Evolutionary conservation across 2,888 invertebrate species (phyloP).

Genomic region (Noctua fimbriata): DNA sequence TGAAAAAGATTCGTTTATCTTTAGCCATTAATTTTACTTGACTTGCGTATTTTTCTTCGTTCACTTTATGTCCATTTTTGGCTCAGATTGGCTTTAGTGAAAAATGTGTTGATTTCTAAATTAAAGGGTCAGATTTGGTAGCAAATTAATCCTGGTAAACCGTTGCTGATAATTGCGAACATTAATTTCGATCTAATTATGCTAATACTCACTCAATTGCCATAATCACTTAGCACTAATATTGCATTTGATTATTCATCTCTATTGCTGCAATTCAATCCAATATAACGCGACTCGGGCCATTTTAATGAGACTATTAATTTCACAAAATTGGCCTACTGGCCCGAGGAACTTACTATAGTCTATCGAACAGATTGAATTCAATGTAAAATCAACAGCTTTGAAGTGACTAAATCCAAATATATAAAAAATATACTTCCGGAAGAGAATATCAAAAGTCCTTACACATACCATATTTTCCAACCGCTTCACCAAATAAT

Average conservation of each 20-base stretch:
- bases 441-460: conserved; percentile 30
- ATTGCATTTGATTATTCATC: conserved; percentile 35
- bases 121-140: conserved; percentile 15
- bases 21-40: conserved; percentile 54
- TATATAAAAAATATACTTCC: background rate
- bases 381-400: background rate
- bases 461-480: conserved; percentile 59
- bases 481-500: conserved; percentile 69
- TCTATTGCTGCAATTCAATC: conserved; percentile 23
- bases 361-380: background rate
- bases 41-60: conserved; percentile 56
- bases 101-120: conserved; percentile 32
- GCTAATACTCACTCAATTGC: conserved; percentile 35
- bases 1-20: conserved; percentile 52
- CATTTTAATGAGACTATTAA: conserved; percentile 7
- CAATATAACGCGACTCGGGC: background rate
- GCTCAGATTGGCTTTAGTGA: conserved; percentile 28
- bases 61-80: conserved; percentile 49
- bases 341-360: background rate
- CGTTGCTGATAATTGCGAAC: background rate
- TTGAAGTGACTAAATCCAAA: background rate
- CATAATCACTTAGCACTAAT: conserved; percentile 19
- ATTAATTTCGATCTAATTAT: conserved; percentile 31
- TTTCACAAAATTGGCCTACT: background rate
- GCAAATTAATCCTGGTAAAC: conserved; percentile 1